A percentile compares a stretch with the other conserved stretches of the same genome.
These are phyloP conservation scores for Halocynthia roretzi DNA, from an alignment of 23 tunicate genomes.

Conservation along the genomic window DNA sequence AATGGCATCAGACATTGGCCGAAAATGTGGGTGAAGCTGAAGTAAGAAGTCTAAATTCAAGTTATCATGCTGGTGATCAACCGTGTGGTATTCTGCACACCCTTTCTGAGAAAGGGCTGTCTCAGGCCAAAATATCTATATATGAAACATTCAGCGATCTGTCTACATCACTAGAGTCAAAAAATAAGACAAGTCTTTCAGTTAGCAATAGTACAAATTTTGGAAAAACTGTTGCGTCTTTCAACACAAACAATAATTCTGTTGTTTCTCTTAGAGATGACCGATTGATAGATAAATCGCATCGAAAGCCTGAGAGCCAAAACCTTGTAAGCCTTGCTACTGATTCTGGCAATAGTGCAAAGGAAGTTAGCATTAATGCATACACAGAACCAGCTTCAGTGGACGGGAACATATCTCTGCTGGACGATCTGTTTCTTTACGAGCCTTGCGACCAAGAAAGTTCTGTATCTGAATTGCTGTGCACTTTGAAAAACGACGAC, in stretches of 20 bases:
- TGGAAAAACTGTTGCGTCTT: not conserved
- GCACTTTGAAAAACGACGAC: too few relatives aligned
- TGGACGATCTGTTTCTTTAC: not conserved
- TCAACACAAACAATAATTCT: constrained; percentile 1
- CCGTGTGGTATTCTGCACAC: not conserved
- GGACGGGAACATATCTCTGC: constrained; percentile 1
- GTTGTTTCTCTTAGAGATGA: not conserved
- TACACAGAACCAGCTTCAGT: constrained; percentile 1
- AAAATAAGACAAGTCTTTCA: not conserved
- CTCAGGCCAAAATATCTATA: not conserved
- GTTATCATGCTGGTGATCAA: constrained; percentile 7
- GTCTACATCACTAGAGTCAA: not conserved
- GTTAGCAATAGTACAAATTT: too few relatives aligned
- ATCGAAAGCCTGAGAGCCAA: not conserved
- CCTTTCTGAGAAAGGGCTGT: too few relatives aligned
- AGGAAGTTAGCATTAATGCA: too few relatives aligned
- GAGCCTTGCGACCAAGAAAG: not conserved
- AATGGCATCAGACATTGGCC: constrained; percentile 12
- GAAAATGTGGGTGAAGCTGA: not conserved
- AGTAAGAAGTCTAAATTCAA: not conserved
- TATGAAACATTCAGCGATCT: constrained; percentile 1
- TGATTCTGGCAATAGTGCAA: not conserved
- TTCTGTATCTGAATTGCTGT: too few relatives aligned
- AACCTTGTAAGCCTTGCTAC: not conserved
- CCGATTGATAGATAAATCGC: too few relatives aligned